Percentiles rank a stretch among this genome's conserved stretches.
Evolutionary conservation across 2,113 vertebrate genomes (phyloP).

Genomic region (Sinocyclocheilus anshuiensis): DNA sequence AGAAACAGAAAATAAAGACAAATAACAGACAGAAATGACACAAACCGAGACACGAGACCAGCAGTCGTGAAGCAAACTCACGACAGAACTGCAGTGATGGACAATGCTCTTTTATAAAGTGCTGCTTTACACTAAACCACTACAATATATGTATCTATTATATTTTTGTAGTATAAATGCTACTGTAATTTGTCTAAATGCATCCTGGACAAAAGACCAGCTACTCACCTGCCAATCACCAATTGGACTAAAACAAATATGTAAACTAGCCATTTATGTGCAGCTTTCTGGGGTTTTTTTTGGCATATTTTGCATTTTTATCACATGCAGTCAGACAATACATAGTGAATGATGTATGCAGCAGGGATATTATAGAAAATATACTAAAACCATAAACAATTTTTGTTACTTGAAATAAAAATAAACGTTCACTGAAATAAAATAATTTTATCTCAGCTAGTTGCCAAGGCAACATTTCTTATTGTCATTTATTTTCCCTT

Average conservation of each 20-base stretch:
- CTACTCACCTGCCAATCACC: background rate
- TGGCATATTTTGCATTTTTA: background rate
- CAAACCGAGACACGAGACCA: conserved; percentile 61
- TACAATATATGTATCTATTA: too few relatives aligned
- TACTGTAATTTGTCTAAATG: background rate
- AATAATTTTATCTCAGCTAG: too few relatives aligned
- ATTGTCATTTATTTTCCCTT: too few relatives aligned
- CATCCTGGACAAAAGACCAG: background rate
- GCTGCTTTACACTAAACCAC: background rate
- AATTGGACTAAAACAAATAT: background rate
- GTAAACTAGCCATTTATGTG: background rate
- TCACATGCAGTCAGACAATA: background rate
- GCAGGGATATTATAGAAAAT: background rate
- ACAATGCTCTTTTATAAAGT: conserved; percentile 11
- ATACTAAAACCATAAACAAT: background rate
- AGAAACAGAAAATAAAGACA: conserved; percentile 72
- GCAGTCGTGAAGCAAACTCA: conserved; percentile 50
- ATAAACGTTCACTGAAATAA: too few relatives aligned
- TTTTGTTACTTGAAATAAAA: too few relatives aligned
- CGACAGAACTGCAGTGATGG: conserved; percentile 11
- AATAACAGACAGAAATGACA: conserved; percentile 58
- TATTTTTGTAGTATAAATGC: background rate
- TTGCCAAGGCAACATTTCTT: too few relatives aligned
- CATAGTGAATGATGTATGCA: background rate
- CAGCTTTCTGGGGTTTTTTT: background rate